Base-by-base conservation (phyloP, 2,797 vertebrate genomes). In the Rhynchonycteris naso region DNA sequence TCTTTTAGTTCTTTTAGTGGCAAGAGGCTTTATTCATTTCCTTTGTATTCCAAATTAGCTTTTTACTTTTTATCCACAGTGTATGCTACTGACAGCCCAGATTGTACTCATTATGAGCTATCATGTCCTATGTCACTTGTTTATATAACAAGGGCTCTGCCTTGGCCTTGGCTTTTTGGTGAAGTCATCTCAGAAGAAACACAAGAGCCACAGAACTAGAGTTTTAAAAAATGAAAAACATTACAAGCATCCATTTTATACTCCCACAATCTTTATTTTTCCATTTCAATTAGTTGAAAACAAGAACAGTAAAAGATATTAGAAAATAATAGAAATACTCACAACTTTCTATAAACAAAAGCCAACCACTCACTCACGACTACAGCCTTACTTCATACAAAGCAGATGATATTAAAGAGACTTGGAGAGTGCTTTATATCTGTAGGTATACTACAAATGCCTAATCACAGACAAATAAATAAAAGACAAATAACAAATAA, bases 111-210 rank as follows among this genome's bases (percentile, higher is more conserved):
- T 93, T 87, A 56, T 3, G 6, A 78, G 21, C 18, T 68, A 50
- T 66, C 4, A 0, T 30, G 52, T 54, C 58, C 80, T 63, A 87
- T 83, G 52, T 88, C 50, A 38, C 56, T 94, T 96, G 90, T 95
- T 96, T 88, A 76, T n/a, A n/a, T 61, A 54, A 69, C 35, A 87
- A 80, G 35, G 54, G 63, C 15, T 90, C 28, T 85, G 88, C 79
- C 65, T 83, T 95, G 75, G 47, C 38, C 76, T 83, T 78, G 28
- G 72, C 19, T 82, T 50, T 85, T 92, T 94, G 84, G 74, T 90
- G 47, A 94, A 87, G 79, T 95, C 94, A 93, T 82, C 56, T 84
- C 82, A 78, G 78, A 94, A 96, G 80, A 96, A 93, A 96, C 72
- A 92, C 52, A 94, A 95, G 88, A 92, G 82, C 30, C 87, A 79